A percentile compares a stretch with the other conserved stretches of the same genome.
These are phyloP conservation scores for Hypomecis punctinalis DNA, from an alignment of 2,888 invertebrate species.

Conservation along the genomic window DNA sequence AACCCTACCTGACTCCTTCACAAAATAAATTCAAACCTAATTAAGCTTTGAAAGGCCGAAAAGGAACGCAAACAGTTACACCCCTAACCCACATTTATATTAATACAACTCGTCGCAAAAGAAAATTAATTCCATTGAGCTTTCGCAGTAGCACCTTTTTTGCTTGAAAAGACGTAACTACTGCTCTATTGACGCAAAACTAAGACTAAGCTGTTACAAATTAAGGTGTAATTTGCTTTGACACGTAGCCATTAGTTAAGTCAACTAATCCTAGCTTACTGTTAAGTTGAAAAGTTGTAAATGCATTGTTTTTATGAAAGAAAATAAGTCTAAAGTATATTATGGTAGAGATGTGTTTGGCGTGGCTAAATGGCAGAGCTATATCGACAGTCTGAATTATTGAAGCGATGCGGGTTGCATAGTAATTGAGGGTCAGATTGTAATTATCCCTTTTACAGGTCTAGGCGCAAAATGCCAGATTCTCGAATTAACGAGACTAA, in stretches of 20 bases:
- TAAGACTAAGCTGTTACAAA: constrained; percentile 23
- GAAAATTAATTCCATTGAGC: constrained; percentile 45
- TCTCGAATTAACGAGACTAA: too few relatives aligned
- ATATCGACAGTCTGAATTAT: constrained; percentile 36
- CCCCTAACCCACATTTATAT: constrained; percentile 36
- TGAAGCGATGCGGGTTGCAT: constrained; percentile 45
- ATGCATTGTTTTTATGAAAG: neutral
- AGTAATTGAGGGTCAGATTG: constrained; percentile 45
- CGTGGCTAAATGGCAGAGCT: constrained; percentile 4
- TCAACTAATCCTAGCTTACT: constrained; percentile 27
- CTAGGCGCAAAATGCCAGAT: too few relatives aligned
- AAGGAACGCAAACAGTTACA: constrained; percentile 29
- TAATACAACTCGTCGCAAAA: constrained; percentile 41
- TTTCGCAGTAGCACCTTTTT: constrained; percentile 23
- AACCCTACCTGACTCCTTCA: constrained; percentile 17
- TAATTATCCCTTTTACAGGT: constrained; percentile 42
- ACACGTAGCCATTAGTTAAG: constrained; percentile 42
- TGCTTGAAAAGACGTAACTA: constrained; percentile 28
- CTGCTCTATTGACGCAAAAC: constrained; percentile 20
- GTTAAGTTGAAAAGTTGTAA: constrained; percentile 11
- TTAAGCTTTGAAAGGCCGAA: constrained; percentile 29
- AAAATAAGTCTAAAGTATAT: neutral
- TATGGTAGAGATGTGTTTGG: constrained; percentile 25
- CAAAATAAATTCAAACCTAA: constrained; percentile 31
- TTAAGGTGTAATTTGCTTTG: constrained; percentile 42